Percentiles rank a stretch among this genome's conserved stretches.
phyloP scores from a whole-genome alignment of 2,113 vertebrate species.

The Neopipo cinnamomea region DNA sequence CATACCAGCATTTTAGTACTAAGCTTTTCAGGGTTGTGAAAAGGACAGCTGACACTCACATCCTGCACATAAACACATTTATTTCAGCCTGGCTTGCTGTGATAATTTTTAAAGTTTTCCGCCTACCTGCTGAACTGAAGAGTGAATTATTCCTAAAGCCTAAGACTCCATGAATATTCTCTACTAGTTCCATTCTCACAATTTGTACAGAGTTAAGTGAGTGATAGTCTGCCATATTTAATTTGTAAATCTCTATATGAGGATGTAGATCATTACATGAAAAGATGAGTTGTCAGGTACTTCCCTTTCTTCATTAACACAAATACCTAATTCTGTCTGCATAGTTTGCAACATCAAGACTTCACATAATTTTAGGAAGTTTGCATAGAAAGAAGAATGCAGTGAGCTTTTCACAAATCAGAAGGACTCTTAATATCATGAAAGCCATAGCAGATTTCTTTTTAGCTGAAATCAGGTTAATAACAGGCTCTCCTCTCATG shows the following conservation, averaged over 20 bases:
- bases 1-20: background rate
- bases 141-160: background rate
- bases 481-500: background rate
- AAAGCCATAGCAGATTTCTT: background rate
- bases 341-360: background rate
- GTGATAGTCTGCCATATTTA: background rate
- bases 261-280: background rate
- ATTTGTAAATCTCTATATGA: background rate
- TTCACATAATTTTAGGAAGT: background rate
- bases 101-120: background rate
- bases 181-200: background rate
- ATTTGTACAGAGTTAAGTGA: background rate
- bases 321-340: background rate
- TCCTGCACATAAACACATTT: background rate
- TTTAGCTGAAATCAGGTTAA: slow-evolving; percentile 23
- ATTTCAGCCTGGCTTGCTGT: background rate
- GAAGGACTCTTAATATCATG: background rate
- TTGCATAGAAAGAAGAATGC: background rate
- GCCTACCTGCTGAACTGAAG: background rate
- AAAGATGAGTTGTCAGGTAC: background rate
- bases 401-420: background rate
- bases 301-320: background rate
- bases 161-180: background rate
- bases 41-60: background rate
- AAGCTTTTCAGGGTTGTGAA: fast-evolving